These are phyloP conservation scores for Romanomermis culicivorax DNA, from an alignment of 2,888 invertebrate genomes.

Conservation along the genomic window DNA sequence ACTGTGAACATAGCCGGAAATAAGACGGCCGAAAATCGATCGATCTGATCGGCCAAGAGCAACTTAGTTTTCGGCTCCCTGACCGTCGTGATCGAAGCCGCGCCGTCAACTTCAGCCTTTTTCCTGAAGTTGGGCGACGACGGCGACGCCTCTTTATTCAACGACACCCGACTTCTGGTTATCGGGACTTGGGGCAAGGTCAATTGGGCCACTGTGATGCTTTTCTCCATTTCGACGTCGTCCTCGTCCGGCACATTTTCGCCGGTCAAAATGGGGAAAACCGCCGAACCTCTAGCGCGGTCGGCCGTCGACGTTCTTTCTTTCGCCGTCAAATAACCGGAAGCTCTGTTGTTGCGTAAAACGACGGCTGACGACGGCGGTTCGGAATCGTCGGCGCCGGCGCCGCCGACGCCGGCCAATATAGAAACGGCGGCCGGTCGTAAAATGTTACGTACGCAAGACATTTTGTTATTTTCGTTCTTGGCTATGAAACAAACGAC, in stretches of 20 bases:
- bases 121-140: too few relatives aligned
- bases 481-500: slow-evolving; percentile 27
- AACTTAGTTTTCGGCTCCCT: background rate
- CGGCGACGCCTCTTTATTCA: too few relatives aligned
- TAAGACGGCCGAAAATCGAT: background rate
- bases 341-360: background rate
- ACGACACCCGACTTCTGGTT: background rate
- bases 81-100: background rate
- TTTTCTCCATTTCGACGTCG: background rate
- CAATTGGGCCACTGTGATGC: too few relatives aligned
- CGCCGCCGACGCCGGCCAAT: background rate
- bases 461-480: too few relatives aligned
- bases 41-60: background rate
- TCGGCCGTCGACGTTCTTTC: background rate
- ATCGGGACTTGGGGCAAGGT: too few relatives aligned
- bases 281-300: too few relatives aligned
- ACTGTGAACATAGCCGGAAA: background rate
- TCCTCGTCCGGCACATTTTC: background rate
- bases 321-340: background rate
- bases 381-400: background rate
- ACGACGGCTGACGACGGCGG: background rate
- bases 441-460: too few relatives aligned
- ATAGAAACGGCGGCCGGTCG: too few relatives aligned
- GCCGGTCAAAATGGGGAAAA: too few relatives aligned
- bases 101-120: too few relatives aligned